These are phyloP conservation scores for Sycophaga agraensis DNA, from an alignment of 1,140 invertebrate genomes.

Conservation along the genomic window DNA sequence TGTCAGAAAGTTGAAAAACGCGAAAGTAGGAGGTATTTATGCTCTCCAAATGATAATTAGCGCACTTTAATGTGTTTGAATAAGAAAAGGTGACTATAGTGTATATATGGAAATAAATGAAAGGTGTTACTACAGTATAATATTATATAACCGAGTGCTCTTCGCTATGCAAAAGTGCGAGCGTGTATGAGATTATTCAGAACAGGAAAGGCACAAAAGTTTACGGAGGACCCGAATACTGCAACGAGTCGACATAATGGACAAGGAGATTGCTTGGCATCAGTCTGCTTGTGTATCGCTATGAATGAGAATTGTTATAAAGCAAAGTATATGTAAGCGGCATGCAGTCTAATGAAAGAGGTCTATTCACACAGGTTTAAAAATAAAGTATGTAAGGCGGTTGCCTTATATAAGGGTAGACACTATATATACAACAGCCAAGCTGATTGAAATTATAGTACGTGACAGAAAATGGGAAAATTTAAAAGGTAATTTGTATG, in stretches of 20 bases:
- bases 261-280: not conserved
- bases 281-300: no score
- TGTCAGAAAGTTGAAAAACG: no score
- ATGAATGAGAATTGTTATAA: not conserved
- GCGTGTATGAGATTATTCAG: not conserved
- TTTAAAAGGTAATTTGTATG: not conserved
- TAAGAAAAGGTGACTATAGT: not conserved
- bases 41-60: no score
- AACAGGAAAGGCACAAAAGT: constrained; percentile 1
- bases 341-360: constrained; percentile 4
- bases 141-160: not conserved
- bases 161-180: not conserved
- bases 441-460: no score
- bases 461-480: no score
- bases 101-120: no score
- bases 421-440: no score
- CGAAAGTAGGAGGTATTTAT: no score
- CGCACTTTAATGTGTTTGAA: no score
- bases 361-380: not conserved
- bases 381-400: not conserved
- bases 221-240: not conserved
- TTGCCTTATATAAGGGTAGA: no score
- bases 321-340: not conserved
- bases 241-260: not conserved
- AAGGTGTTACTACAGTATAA: not conserved